Percentiles rank a stretch among this genome's conserved stretches.
Evolutionary conservation across 2,888 invertebrate species (phyloP).

Genomic region (Strigamia transsilvanica): DNA sequence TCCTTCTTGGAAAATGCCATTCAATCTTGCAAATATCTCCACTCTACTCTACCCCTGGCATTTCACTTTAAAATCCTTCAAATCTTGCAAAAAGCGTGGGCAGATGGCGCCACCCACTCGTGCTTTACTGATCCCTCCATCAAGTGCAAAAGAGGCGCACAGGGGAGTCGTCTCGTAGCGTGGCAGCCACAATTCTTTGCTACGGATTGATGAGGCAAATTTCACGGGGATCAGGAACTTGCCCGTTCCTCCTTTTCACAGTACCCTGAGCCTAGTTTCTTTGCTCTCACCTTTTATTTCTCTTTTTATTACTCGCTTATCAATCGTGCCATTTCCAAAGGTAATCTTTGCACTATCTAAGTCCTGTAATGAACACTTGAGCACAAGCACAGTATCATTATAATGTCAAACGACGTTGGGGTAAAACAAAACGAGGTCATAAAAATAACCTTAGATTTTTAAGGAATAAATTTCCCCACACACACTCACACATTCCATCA

Average conservation of each 20-base stretch:
- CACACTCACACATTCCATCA: background rate
- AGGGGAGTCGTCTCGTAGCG: constrained; percentile 20
- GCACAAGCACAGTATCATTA: constrained; percentile 11
- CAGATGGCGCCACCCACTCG: constrained; percentile 26
- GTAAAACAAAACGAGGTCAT: constrained; percentile 15
- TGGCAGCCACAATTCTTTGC: constrained; percentile 26
- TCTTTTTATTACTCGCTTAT: constrained; percentile 30
- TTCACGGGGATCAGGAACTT: constrained; percentile 30
- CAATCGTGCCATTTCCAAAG: constrained; percentile 30
- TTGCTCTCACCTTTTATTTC: constrained; percentile 30
- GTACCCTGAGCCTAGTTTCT: constrained; percentile 13
- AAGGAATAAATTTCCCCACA: constrained; percentile 9
- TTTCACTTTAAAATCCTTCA: background rate
- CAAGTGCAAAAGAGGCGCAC: background rate
- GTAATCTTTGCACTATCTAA: constrained; percentile 30
- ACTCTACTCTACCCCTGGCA: background rate
- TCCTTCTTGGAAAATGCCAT: background rate
- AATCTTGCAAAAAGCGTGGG: constrained; percentile 15
- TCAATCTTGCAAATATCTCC: background rate
- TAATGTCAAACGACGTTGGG: constrained; percentile 26
- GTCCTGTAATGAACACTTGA: constrained; percentile 26
- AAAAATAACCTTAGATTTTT: background rate
- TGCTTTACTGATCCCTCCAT: constrained; percentile 26
- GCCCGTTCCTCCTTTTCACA: constrained; percentile 30
- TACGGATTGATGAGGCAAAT: constrained; percentile 20